Percentiles rank a stretch among this genome's conserved stretches.
These are phyloP conservation scores for Silurus lanzhouensis DNA, from an alignment of 2,797 vertebrate genomes.

Conservation along the genomic window DNA sequence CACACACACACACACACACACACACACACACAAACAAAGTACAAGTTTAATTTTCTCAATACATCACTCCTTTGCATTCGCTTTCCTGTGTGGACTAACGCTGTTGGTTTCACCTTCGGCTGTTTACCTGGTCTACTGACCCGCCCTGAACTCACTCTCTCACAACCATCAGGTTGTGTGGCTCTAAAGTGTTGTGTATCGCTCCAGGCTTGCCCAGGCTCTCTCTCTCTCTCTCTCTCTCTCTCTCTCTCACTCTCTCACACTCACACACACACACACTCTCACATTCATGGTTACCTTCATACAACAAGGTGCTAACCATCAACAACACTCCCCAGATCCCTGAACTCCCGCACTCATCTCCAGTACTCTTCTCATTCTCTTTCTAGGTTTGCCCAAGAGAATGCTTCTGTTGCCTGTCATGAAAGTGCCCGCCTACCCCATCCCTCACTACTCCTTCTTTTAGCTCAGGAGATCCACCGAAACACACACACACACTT, in stretches of 20 bases:
- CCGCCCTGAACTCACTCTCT: not conserved
- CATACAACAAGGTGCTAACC: not conserved
- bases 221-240: not conserved
- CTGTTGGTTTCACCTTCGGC: conserved; percentile 25
- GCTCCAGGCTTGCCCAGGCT: conserved; percentile 53
- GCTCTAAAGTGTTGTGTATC: conserved; percentile 75
- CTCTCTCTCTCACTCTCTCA: not conserved
- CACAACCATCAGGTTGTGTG: conserved; percentile 84
- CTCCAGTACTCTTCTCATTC: conserved; percentile 90
- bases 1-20: not conserved
- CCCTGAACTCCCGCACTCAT: conserved; percentile 77
- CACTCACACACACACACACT: not conserved
- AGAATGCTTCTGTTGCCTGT: conserved; percentile 99
- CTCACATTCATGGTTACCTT: not conserved
- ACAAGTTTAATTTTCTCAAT: not conserved
- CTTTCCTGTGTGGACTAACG: conserved; percentile 25
- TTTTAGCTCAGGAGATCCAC: conserved; percentile 87
- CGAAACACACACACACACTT: conserved; percentile 34
- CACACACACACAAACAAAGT: not conserved
- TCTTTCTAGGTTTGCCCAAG: conserved; percentile 99
- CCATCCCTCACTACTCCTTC: conserved; percentile 97
- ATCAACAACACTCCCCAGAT: not conserved
- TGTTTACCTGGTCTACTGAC: conserved; percentile 29
- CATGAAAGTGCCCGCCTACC: conserved; percentile 99
- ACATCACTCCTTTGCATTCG: not conserved